phyloP scores from a whole-genome alignment of 1,140 invertebrate genomes.

The Dinoponera quadriceps region DNA sequence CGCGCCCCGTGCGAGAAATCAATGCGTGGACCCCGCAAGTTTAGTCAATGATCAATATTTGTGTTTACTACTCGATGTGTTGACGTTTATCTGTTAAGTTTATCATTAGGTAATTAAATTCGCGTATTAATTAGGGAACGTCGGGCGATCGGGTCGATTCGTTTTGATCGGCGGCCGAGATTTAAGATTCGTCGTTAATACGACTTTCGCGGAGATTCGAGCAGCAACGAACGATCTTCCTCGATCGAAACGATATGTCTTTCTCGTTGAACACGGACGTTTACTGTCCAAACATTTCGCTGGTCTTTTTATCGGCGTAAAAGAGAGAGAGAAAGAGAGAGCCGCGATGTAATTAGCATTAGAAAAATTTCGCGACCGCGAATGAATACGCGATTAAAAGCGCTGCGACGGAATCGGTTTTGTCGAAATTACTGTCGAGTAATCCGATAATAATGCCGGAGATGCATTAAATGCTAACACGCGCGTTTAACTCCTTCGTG shows the following conservation, averaged over 20 bases:
- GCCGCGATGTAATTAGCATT: constrained; percentile 36
- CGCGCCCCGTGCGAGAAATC: constrained; percentile 36
- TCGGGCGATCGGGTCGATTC: constrained; percentile 15
- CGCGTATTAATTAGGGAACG: constrained; percentile 44
- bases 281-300: neutral
- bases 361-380: constrained; percentile 43
- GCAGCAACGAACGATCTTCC: constrained; percentile 6
- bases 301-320: constrained; percentile 15
- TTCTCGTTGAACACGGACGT: neutral
- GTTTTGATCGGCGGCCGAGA: constrained; percentile 23
- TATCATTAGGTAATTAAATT: constrained; percentile 51
- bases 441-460: constrained; percentile 42
- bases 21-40: constrained; percentile 19
- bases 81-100: constrained; percentile 58
- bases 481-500: constrained; percentile 5
- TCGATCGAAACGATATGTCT: neutral
- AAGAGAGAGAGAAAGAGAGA: neutral
- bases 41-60: constrained; percentile 58
- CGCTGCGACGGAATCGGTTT: constrained; percentile 35
- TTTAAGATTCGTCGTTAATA: neutral
- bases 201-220: neutral
- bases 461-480: constrained; percentile 27
- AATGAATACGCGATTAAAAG: constrained; percentile 54
- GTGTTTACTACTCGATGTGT: constrained; percentile 37
- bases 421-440: constrained; percentile 51